These are phyloP conservation scores for Aphelinus atriplicis DNA, from an alignment of 1,140 invertebrate species.

Conservation along the genomic window DNA sequence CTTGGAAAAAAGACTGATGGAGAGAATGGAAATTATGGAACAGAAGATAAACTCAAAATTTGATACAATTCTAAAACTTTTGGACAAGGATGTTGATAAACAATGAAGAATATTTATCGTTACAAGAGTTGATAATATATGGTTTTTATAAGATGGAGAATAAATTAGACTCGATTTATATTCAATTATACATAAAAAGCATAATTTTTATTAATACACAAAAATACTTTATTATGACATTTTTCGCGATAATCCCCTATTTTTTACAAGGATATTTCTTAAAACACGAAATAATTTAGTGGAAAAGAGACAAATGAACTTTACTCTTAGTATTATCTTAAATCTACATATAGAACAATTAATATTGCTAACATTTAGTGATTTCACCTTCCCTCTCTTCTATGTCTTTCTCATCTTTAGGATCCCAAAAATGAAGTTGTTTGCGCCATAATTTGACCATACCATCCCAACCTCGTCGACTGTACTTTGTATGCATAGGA, in stretches of 20 bases:
- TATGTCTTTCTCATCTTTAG: slow-evolving; percentile 49
- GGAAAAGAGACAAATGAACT: slow-evolving; percentile 9
- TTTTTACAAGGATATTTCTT: too few species aligned
- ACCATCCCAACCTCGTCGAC: slow-evolving; percentile 89
- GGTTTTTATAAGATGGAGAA: not conserved
- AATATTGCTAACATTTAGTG: slow-evolving; percentile 31
- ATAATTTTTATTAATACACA: slow-evolving; percentile 8
- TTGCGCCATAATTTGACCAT: slow-evolving; percentile 88
- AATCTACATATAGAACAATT: slow-evolving; percentile 8
- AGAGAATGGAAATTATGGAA: slow-evolving; percentile 54
- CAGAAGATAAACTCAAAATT: slow-evolving; percentile 54
- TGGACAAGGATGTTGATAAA: not conserved
- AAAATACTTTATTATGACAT: slow-evolving; percentile 33
- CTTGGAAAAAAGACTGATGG: slow-evolving; percentile 56
- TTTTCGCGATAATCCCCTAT: too few species aligned
- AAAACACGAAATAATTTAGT: too few species aligned
- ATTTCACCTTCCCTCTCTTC: slow-evolving; percentile 11
- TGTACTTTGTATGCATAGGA: slow-evolving; percentile 86
- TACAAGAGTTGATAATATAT: not conserved
- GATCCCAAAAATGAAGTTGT: slow-evolving; percentile 85
- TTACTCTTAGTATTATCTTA: slow-evolving; percentile 24
- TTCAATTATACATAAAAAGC: slow-evolving; percentile 10
- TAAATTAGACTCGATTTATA: too few species aligned
- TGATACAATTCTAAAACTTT: slow-evolving; percentile 50
- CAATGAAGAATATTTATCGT: not conserved